These are phyloP conservation scores for Propithecus deckenii DNA, from an alignment of 2,797 vertebrate genomes.

Conservation along the genomic window DNA sequence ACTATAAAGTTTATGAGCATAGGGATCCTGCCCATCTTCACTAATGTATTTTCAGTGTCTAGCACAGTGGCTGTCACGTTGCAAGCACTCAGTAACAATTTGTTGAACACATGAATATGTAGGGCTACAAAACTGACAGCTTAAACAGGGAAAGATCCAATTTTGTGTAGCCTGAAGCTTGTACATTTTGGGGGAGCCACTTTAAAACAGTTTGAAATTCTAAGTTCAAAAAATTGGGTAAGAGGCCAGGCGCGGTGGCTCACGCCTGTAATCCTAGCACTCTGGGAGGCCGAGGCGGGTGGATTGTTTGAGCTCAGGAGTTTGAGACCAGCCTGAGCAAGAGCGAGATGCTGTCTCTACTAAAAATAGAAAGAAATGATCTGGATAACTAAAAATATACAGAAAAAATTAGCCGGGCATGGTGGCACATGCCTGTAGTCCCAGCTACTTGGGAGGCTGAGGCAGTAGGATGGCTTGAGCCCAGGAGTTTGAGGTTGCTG, in stretches of 20 bases:
- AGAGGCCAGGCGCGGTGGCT: not conserved
- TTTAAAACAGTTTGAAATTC: conserved; percentile 15
- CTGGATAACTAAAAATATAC: too few relatives aligned
- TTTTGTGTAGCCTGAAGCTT: not conserved
- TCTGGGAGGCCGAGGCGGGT: not conserved
- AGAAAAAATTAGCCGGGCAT: too few relatives aligned
- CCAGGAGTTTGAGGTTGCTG: not conserved
- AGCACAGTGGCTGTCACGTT: not conserved
- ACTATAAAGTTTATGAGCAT: not conserved
- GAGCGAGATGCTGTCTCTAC: too few relatives aligned
- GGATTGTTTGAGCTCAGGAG: not conserved
- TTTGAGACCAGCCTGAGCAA: not conserved
- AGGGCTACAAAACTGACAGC: not conserved
- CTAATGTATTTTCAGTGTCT: not conserved
- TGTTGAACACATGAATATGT: not conserved
- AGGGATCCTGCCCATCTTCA: not conserved
- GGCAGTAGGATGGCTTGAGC: not conserved
- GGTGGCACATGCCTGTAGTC: too few relatives aligned
- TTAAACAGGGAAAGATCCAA: not conserved
- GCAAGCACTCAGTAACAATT: not conserved
- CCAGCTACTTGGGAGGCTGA: not conserved
- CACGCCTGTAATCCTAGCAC: not conserved
- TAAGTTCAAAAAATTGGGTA: not conserved
- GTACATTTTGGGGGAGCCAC: not conserved
- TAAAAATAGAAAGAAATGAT: too few relatives aligned